These are phyloP conservation scores for Latrodectus geometricus DNA, from an alignment of 1,140 invertebrate genomes.

Conservation along the genomic window DNA sequence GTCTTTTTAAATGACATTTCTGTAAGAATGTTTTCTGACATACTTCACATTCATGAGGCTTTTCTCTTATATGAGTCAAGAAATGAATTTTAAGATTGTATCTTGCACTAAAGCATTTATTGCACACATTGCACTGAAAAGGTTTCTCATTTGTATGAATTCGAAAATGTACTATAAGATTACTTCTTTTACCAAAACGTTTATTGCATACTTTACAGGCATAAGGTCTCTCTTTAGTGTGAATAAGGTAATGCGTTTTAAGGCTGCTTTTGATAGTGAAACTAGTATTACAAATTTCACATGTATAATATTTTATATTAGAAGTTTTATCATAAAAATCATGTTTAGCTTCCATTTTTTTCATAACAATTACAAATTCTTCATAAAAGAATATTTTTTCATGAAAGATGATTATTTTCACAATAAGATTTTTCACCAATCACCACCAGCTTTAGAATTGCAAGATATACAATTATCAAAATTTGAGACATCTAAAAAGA, in stretches of 20 bases:
- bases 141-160: background rate
- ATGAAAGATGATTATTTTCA: too few species aligned
- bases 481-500: too few species aligned
- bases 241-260: constrained; percentile 21
- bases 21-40: background rate
- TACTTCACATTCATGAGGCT: background rate
- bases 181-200: background rate
- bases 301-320: constrained; percentile 59
- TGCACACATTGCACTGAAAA: background rate
- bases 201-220: constrained; percentile 13
- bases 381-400: too few species aligned
- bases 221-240: constrained; percentile 64
- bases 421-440: too few species aligned
- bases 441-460: too few species aligned
- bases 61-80: background rate
- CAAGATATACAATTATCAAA: too few species aligned
- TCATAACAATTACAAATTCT: too few species aligned
- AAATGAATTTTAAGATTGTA: background rate
- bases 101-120: background rate
- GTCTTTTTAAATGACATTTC: background rate
- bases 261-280: constrained; percentile 65
- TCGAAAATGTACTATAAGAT: background rate
- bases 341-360: too few species aligned
- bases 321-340: too few species aligned
- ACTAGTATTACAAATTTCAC: constrained; percentile 70